These are phyloP conservation scores for Porites divaricata DNA, from an alignment of 92 coral and sea anemone genomes.

Conservation along the genomic window DNA sequence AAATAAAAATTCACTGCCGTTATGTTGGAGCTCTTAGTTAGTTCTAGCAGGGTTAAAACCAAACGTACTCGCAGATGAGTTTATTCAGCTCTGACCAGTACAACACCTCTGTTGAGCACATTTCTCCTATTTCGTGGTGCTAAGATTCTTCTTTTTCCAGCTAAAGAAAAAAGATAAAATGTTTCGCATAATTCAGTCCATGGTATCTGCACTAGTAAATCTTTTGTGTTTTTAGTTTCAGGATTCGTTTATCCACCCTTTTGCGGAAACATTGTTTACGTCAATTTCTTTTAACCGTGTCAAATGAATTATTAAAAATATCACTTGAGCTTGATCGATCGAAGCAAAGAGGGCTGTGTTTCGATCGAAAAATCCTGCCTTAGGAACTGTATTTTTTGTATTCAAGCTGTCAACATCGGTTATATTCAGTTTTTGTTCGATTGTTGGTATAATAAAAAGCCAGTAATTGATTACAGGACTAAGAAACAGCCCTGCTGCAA, in stretches of 20 bases:
- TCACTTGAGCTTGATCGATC: neutral
- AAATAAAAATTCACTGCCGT: neutral
- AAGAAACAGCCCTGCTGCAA: neutral
- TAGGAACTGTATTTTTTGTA: neutral
- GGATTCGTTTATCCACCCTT: neutral
- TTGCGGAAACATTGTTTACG: neutral
- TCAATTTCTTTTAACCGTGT: conserved; percentile 22
- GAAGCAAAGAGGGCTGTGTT: conserved; percentile 22
- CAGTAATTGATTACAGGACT: neutral
- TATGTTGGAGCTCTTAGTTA: neutral
- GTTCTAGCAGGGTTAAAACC: neutral
- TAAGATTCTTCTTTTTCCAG: neutral
- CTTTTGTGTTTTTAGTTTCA: conserved; percentile 18
- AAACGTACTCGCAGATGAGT: neutral
- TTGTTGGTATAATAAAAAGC: conserved; percentile 1
- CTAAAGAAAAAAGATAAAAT: neutral
- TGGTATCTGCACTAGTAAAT: neutral
- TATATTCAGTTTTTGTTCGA: neutral
- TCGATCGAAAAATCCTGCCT: neutral
- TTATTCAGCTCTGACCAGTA: neutral
- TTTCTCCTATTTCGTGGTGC: conserved; percentile 13
- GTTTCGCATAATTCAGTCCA: conserved; percentile 6
- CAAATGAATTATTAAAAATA: conserved; percentile 35
- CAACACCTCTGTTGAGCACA: neutral
- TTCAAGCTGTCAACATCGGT: neutral